These are phyloP conservation scores for Edolisoma coerulescens DNA, from an alignment of 2,113 vertebrate species.

Conservation along the genomic window DNA sequence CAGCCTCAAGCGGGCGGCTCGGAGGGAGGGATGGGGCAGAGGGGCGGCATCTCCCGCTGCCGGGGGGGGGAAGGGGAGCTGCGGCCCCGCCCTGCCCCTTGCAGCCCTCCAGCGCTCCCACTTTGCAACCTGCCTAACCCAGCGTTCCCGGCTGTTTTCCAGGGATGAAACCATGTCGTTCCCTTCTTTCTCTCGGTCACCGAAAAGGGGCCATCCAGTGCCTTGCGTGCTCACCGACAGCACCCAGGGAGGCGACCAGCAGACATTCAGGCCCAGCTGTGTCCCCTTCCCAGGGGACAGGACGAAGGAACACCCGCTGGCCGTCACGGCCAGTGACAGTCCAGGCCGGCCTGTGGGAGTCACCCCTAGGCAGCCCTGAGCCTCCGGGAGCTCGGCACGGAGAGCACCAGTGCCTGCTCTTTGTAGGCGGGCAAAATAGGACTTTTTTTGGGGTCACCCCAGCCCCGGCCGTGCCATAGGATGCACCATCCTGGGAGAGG, in stretches of 20 bases:
- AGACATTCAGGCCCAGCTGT: neutral
- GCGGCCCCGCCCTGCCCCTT: neutral
- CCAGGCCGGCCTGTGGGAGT: too few relatives aligned
- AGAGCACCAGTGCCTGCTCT: neutral
- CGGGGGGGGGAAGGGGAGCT: neutral
- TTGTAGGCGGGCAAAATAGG: neutral
- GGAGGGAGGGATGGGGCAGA: neutral
- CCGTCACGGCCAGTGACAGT: neutral
- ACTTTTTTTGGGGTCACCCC: fast-evolving
- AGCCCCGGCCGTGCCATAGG: too few relatives aligned
- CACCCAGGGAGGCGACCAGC: too few relatives aligned
- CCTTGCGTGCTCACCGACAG: neutral
- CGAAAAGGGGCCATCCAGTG: neutral
- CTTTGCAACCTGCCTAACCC: neutral
- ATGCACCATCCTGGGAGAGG: fast-evolving
- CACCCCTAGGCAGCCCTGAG: neutral
- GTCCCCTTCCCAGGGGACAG: neutral
- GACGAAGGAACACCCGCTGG: neutral
- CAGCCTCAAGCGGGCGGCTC: constrained; percentile 1
- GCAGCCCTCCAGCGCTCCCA: neutral
- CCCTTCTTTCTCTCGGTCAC: neutral
- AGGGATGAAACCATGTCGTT: fast-evolving
- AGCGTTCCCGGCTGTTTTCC: neutral
- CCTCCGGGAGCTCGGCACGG: neutral
- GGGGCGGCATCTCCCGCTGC: neutral